Base-by-base conservation (phyloP, 1,140 invertebrate genomes). In the Catajapyx aquilonaris region DNA sequence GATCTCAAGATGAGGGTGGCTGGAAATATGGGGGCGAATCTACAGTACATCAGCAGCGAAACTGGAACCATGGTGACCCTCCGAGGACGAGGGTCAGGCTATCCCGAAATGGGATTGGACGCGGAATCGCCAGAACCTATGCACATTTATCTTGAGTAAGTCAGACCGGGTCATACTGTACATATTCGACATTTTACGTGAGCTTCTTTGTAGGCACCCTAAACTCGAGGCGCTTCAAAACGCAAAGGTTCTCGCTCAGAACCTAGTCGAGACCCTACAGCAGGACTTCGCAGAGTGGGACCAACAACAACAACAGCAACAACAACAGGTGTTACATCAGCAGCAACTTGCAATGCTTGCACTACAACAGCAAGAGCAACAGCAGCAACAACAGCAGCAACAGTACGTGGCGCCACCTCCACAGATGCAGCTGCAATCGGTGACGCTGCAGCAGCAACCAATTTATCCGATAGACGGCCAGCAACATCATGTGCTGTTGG, bases 211-310 rank as follows among this genome's bases (percentile, higher is more conserved):
- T 48, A 73, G 70, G 41, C 76, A 81, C 61, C 62, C 68, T 10
- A 68, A 69, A 48, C 57, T 65, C 16, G 65, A 75, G 41, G 68
- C 70, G n/a, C 54, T 81, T 16, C 68, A 76, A 43, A 70, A 71
- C 44, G 77, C 76, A 17, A 70, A 76, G 54, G 69, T 75, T 37
- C 52, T 81, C 39, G 73, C 75, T 11, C 66, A 72, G 44, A 81
- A 81, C 57, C 60, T 83, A 21, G 76, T 83, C 39, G 75, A 81
- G 59, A 83, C 77, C 21, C 73, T 83, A 59, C 70, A 78, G 46
- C 71, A 74, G 37, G 76, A 79, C 50, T 64, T 76, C 48, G 68
- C 71, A 39, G 68, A 71, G 37, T 70, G 64, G 40, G 61, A 63
- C 39, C 62, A 64, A 47, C 66, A 69, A 46, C 64, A 67, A 38